Evolutionary conservation across 2,888 invertebrate genomes (phyloP).

Genomic region (Colostygia pectinataria): DNA sequence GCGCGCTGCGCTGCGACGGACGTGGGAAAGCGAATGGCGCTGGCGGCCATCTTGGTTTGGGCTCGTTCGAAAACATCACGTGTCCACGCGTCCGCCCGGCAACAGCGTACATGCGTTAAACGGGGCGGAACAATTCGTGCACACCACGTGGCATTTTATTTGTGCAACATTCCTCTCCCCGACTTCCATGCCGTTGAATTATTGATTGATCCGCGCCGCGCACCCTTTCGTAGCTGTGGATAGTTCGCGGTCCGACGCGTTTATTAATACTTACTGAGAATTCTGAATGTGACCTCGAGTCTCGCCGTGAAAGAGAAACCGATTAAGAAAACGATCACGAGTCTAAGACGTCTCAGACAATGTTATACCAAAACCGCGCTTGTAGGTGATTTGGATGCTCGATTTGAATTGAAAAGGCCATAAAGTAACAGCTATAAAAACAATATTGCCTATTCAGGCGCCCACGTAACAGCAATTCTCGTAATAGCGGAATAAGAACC

Average conservation of each 20-base stretch:
- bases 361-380: constrained; percentile 22
- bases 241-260: constrained; percentile 23
- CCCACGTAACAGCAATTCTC: constrained; percentile 47
- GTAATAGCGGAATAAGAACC: constrained; percentile 43
- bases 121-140: constrained; percentile 75
- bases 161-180: constrained; percentile 66
- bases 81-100: constrained; percentile 75
- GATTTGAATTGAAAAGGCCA: constrained; percentile 35
- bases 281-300: constrained; percentile 22
- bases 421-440: constrained; percentile 40
- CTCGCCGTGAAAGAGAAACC: constrained; percentile 32
- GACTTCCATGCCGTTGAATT: constrained; percentile 47
- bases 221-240: constrained; percentile 37
- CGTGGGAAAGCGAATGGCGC: constrained; percentile 81
- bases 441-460: constrained; percentile 42
- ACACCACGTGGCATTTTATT: constrained; percentile 76
- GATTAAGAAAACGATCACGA: constrained; percentile 31
- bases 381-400: constrained; percentile 27
- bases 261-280: constrained; percentile 24
- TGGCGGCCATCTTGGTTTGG: constrained; percentile 75
- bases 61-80: constrained; percentile 73
- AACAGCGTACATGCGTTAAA: constrained; percentile 71
- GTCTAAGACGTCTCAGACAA: constrained; percentile 23
- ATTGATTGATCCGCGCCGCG: constrained; percentile 52
- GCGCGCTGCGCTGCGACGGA: constrained; percentile 54